phyloP scores from a whole-genome alignment of 2,113 vertebrate species.

The Sterna hirundo region DNA sequence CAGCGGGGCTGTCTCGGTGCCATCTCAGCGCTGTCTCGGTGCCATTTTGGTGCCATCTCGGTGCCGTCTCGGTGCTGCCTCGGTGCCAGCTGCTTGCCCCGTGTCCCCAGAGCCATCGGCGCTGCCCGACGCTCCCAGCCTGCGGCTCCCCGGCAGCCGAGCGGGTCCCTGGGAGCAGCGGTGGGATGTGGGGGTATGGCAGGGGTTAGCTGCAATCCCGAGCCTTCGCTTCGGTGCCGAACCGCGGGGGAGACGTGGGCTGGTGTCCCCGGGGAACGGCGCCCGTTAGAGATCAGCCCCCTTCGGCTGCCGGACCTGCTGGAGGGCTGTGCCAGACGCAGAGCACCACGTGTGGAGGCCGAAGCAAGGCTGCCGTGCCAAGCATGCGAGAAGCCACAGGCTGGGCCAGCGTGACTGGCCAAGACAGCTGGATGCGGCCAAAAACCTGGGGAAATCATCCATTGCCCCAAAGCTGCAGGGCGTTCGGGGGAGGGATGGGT shows the following conservation, averaged over 20 bases:
- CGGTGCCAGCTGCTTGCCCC: neutral
- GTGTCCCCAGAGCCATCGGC: rapidly evolving
- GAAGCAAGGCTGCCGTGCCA: neutral
- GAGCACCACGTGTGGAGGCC: neutral
- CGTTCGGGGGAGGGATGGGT: rapidly evolving
- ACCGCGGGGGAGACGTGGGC: rapidly evolving
- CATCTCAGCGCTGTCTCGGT: neutral
- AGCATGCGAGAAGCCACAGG: neutral
- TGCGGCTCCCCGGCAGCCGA: neutral
- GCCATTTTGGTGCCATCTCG: neutral
- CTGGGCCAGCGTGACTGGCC: neutral
- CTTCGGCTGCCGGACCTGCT: neutral
- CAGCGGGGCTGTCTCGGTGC: neutral
- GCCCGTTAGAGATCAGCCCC: neutral
- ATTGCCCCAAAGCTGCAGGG: neutral
- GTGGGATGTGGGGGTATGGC: neutral
- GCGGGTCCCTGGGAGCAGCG: neutral
- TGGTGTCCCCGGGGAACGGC: rapidly evolving
- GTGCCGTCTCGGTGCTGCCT: too few species aligned
- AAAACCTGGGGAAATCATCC: neutral
- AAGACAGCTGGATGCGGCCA: neutral
- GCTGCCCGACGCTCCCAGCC: neutral
- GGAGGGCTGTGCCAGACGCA: neutral
- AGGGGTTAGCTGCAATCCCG: neutral
- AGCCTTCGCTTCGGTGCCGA: neutral